Evolutionary conservation across 2,113 vertebrate genomes (phyloP), one percentile per base, ranked within the genome.

Genomic region (Gymnobelideus leadbeateri): DNA sequence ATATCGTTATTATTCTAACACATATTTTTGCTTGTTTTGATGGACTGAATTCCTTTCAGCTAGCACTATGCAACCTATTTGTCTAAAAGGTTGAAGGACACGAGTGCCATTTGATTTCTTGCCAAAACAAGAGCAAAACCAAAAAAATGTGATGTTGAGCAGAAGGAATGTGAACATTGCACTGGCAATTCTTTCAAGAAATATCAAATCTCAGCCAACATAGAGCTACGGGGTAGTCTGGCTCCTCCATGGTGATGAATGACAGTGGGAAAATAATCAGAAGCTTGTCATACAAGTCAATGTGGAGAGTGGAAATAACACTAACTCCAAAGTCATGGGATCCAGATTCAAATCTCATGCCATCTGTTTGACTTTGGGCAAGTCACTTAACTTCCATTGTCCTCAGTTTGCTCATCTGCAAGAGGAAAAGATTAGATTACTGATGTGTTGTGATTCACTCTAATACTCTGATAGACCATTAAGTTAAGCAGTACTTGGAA

Each of bases 41-140:
- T 5, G 91, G 77, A 97, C 91, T 97, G 95, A 92, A 94, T 89
- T 91, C 43, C n/a, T 95, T 97, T 95, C 96, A 96, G 91, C 50
- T 49, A 94, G 55, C 92, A 95, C 93, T 95, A 90, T 95, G 96
- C 28, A n/a, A 90, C 96, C 51, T 92, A 97, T 96, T 97, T 95
- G 95, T 77, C 84, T 50, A 2, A 96, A 98, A 96, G 52, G 52
- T 95, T 96, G 94, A 97, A 51, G 52, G 96, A 52, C 94, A 95
- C 90, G 95, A 94, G 52, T 96, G 90, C 55, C 61, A 92, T 90
- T 46, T 90, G 51, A 96, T 91, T 94, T 96, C 68, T 23, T 94
- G 95, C 90, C 89, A 96, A 89, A 96, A 97, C 46, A 97, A 95
- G 24, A 95, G 89, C 54, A 97, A 95, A 94, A 95, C 61, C 91